A percentile compares a stretch with the other conserved stretches of the same genome.
Conservation (phyloP, 2,888 invertebrate species). For the Mycogona germanica region DNA sequence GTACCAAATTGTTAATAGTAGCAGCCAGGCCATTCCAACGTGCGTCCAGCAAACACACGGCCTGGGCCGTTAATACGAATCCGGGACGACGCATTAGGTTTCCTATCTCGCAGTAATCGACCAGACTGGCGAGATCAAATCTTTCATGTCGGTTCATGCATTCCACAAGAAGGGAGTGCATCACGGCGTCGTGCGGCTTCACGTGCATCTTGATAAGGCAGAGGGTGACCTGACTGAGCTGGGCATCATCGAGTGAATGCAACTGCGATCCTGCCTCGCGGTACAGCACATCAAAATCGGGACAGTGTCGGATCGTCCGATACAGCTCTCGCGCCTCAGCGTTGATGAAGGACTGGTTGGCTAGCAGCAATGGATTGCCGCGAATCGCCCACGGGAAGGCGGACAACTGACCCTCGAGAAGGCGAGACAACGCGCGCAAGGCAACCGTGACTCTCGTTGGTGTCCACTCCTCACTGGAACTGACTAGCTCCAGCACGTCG, state of each 20-base stretch:
- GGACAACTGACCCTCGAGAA: conserved; percentile 1
- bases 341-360: conserved; percentile 13
- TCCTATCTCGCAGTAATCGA: not conserved
- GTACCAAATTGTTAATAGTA: conserved; percentile 2
- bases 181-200: not conserved
- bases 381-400: conserved; percentile 9
- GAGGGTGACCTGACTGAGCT: conserved; percentile 4
- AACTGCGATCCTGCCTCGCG: not conserved
- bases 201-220: conserved; percentile 1
- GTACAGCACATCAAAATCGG: conserved; percentile 10
- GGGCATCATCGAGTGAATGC: not conserved
- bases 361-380: not conserved
- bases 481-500: not conserved
- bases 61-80: conserved; percentile 1
- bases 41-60: not conserved
- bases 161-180: conserved; percentile 3
- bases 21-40: not conserved
- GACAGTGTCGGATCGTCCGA: conserved; percentile 4
- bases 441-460: conserved; percentile 1
- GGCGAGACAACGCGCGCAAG: conserved; percentile 4
- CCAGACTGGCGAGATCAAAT: conserved; percentile 8
- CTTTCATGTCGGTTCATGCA: conserved; percentile 2
- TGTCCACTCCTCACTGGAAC: not conserved
- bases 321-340: conserved; percentile 10
- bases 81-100: conserved; percentile 11